Base-by-base conservation (phyloP, 1,140 invertebrate species). In the Rhopalosiphum maidis region DNA sequence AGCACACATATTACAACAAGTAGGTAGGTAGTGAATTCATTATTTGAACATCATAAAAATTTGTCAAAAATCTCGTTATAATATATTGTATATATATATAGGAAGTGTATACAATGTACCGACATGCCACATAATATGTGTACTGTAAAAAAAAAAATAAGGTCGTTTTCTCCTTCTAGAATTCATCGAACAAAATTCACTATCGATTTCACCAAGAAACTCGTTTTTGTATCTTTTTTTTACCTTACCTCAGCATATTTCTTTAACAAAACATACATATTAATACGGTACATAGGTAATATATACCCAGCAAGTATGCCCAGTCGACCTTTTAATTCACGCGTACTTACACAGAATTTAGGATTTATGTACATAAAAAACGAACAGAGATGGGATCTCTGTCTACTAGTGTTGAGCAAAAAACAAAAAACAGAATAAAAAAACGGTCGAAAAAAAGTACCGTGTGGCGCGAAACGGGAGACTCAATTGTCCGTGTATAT, bases 191-290 rank as follows among this genome's bases (percentile, higher is more conserved):
- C 68, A 91, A 82, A 92, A 77, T 77, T 92, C 91, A 92, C 91
- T 92, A 92, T 92, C 91, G 68, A 92, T 92, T 92, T 92, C 91
- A 92, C 68, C n/a, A 22, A 37, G 46, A 92, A 92, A 92, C 91
- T 92, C 41, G 91, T 92, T 92, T 92, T 85, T 51, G 46, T 82
- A 30, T 83, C 4, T 83, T 85, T 92, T 91, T 48, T 83, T 35
- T 37, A n/a, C 25, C 1, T 4, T 82, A 82, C 83, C 41, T 85
- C n/a, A 15, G 22, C 51, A 51, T 48, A 37, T 89, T 55, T 89
- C 48, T 89, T 89, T 54, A 37, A 89, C 88, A 89, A 89, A 37
- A 55, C 48, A 41, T 48, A 88, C 48, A 41, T 48, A 88, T n/a
- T 48, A 35, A 88, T 55, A 89, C 9, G 15, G 48, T 30, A 23